Base-by-base conservation (phyloP, 2,797 vertebrate species). In the Odontamblyopus lacepedii region DNA sequence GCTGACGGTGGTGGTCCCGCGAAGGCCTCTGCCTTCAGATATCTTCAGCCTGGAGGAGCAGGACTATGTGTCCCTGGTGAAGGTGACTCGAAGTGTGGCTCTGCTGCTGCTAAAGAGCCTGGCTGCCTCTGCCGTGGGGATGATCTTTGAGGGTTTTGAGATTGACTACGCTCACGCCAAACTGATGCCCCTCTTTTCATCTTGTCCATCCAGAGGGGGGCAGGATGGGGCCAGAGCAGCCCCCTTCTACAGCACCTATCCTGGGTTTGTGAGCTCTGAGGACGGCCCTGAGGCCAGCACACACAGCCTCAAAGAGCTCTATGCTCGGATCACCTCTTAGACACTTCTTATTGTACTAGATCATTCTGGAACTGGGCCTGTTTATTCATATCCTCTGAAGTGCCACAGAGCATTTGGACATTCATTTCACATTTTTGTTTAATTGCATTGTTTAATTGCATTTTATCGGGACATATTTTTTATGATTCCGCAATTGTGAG, bases 141-240 rank as follows among this genome's bases (percentile, higher is more conserved):
- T 95, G 7, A 92, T 95, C 41, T 94, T 94, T 64, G 94, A 95
- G 71, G 94, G 94, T 4, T 94, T 87, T 75, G 94, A 94, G 83
- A 91, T 94, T 1, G 91, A 94, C 78, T 95, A 94, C 0, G 93
- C 94, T 78, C 94, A 95, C 0, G 88, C 88, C n/a, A 95, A 95
- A 77, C 29, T 95, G 60, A 91, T 94, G 6, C 94, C 94, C 0
- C 81, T 95, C 48, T 67, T 81, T 11, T 35, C 23, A 0, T 55
- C 81, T 0, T 13, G 72, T 6, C 50, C 76, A 1, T 67, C 23
- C 44, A 30, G 2, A 27, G 44, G 41, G 0, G 69, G 5, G 63
- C 29, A n/a, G 0, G 56, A 27, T 6, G 44, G 2, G 3, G 6
- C 26, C 6, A 62, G 71, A 62, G 53, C 69, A 0, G 4, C 35